A percentile compares a stretch with the other conserved stretches of the same genome.
phyloP scores from a whole-genome alignment of 2,797 vertebrate genomes.

The Schizothorax lantsangensis region DNA sequence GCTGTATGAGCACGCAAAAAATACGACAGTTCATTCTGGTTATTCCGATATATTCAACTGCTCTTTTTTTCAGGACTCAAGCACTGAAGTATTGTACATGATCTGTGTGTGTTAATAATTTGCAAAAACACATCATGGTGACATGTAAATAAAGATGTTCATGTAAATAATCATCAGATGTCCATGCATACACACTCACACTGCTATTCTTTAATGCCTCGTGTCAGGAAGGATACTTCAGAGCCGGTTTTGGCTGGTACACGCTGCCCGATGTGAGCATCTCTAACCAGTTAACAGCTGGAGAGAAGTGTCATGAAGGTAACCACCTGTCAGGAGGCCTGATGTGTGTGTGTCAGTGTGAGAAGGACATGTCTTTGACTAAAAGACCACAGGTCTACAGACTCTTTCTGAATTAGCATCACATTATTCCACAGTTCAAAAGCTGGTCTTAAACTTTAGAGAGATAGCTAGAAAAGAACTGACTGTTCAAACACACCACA shows the following conservation, averaged over 20 bases:
- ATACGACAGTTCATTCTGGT: not conserved
- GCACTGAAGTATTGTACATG: not conserved
- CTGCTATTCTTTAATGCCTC: conserved; percentile 54
- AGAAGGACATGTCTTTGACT: not conserved
- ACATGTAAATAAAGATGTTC: conserved; percentile 4
- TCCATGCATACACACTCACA: conserved; percentile 72
- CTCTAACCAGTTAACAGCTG: conserved; percentile 88
- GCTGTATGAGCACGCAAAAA: not conserved
- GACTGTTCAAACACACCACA: not conserved
- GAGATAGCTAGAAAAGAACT: too few species aligned
- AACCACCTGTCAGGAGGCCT: conserved; percentile 79
- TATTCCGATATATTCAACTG: not conserved
- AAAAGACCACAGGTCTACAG: not conserved
- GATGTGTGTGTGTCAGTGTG: not conserved
- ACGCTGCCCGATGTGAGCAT: conserved; percentile 81
- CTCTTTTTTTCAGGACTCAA: not conserved
- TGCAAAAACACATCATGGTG: not conserved
- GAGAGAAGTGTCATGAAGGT: conserved; percentile 86
- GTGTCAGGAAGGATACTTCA: conserved; percentile 87
- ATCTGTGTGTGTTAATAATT: not conserved
- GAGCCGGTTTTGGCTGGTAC: conserved; percentile 67
- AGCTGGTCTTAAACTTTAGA: not conserved
- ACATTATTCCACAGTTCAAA: not conserved
- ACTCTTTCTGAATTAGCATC: not conserved
- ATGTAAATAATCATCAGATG: conserved; percentile 4